Conservation (phyloP, 2,888 invertebrate species). For the Napeogenes sylphis region DNA sequence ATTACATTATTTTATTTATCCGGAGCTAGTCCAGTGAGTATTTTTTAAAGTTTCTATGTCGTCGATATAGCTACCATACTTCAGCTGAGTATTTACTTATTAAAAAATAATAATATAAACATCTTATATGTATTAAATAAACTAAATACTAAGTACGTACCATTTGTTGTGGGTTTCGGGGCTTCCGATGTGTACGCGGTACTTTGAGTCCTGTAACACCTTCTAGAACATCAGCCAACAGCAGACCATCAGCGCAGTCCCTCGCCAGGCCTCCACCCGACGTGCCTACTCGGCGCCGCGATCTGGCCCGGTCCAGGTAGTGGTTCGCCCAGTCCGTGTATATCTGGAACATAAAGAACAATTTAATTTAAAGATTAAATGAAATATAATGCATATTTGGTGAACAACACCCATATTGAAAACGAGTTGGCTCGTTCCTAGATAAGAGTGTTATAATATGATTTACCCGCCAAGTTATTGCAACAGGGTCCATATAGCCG, state of each 20-base stretch:
- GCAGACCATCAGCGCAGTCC: slow-evolving; percentile 94
- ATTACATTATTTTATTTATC: no score
- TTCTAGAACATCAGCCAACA: slow-evolving; percentile 95
- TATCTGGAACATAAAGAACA: slow-evolving; percentile 81
- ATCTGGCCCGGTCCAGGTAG: slow-evolving; percentile 94
- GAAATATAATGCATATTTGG: no score
- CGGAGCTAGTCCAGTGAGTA: no score
- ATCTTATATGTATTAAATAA: not conserved
- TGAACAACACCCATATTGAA: no score
- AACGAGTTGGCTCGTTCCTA: not conserved
- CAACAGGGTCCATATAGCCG: slow-evolving; percentile 14
- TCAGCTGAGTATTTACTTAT: no score
- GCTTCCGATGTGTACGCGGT: slow-evolving; percentile 84
- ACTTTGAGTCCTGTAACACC: slow-evolving; percentile 90
- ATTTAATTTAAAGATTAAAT: not conserved
- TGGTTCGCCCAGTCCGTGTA: slow-evolving; percentile 99
- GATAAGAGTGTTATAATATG: not conserved
- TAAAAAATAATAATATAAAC: no score
- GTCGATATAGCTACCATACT: no score
- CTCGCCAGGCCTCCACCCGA: slow-evolving; percentile 85
- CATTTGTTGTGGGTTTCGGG: slow-evolving; percentile 94
- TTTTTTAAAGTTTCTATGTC: no score
- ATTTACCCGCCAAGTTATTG: not conserved
- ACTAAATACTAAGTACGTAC: slow-evolving; percentile 75
- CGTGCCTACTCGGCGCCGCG: slow-evolving; percentile 87